Evolutionary conservation across 2,888 invertebrate genomes (phyloP), one percentile per base, ranked within the genome.

Genomic region (Limenitis camilla): DNA sequence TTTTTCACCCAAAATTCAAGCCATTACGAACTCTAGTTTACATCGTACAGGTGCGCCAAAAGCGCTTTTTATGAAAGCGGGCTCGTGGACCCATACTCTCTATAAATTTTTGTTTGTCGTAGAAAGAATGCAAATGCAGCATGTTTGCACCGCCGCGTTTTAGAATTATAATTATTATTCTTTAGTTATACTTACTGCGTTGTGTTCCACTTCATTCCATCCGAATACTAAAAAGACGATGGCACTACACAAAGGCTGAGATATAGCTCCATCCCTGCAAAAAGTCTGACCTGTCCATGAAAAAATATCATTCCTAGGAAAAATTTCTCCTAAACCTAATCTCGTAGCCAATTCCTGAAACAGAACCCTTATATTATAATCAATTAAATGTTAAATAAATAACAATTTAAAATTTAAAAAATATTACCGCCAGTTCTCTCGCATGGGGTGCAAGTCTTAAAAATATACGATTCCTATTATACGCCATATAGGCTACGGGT

Each of bases 401-500:
- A 19, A 19, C 3, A 19, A n/a, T n/a, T n/a, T 19, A 19, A 2
- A 19, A 19, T 19, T 19, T 19, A 19, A 19, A 19, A 19, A 54
- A n/a, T n/a, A 40, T 52, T 59, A 89, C 90, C 72, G 80, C 77
- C 59, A 89, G 69, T 39, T 81, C 58, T 28, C 76, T 66, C 0
- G 81, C 69, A 49, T 77, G 81, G 1, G 76, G 77, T 2, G 89
- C 71, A 9, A 91, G 63, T 31, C 80, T 61, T 8, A 69, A 69
- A 0, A 90, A 72, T 1, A 90, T 68, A 0, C 84, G 85, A 66
- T 83, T 89, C 28, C 72, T 76, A 61, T 90, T 88, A 58, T 91
- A 78, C 9, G 82, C 84, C 72, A 91, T 81, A 59, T 88, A 93
- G 0, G 91, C 91, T 0, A 94, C 91, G 0, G 94, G 94, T 0